These are phyloP conservation scores for Drosophila phalerata DNA, from an alignment of 2,888 invertebrate genomes.

Conservation along the genomic window DNA sequence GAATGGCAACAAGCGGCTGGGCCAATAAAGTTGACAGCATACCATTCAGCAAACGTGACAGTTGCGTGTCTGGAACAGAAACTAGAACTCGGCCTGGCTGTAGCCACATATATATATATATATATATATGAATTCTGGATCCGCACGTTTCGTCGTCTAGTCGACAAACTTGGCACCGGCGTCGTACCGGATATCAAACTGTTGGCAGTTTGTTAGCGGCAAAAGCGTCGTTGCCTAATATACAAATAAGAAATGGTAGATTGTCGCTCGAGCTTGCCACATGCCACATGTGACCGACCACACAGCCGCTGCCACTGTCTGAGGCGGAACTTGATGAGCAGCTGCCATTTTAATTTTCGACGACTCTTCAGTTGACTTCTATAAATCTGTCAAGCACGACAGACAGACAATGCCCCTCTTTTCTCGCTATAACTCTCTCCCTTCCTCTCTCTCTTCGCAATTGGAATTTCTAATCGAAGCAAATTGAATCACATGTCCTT, in stretches of 20 bases:
- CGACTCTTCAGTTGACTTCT: conserved; percentile 61
- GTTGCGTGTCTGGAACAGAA: conserved; percentile 48
- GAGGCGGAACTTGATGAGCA: conserved; percentile 64
- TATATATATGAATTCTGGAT: neutral
- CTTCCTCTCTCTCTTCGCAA: conserved; percentile 36
- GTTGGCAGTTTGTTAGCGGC: conserved; percentile 64
- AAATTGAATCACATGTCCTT: conserved; percentile 79
- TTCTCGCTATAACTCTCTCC: too few relatives aligned
- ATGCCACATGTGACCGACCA: conserved; percentile 20
- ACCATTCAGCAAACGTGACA: conserved; percentile 69
- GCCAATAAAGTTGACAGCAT: conserved; percentile 77
- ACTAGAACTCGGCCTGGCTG: conserved; percentile 19
- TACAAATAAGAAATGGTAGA: conserved; percentile 39
- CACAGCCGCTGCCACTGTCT: conserved; percentile 31
- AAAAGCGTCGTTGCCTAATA: conserved; percentile 45
- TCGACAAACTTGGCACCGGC: conserved; percentile 70
- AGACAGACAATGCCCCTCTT: conserved; percentile 22
- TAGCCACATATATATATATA: neutral
- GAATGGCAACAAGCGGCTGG: conserved; percentile 34
- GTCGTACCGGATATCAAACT: conserved; percentile 76
- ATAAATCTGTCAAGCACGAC: conserved; percentile 75
- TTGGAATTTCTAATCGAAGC: conserved; percentile 79
- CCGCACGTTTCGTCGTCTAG: conserved; percentile 43
- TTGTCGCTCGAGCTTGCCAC: conserved; percentile 4
- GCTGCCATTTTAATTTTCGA: conserved; percentile 71